Conservation (phyloP, 2,888 invertebrate genomes). For the Idaea aversata region DNA sequence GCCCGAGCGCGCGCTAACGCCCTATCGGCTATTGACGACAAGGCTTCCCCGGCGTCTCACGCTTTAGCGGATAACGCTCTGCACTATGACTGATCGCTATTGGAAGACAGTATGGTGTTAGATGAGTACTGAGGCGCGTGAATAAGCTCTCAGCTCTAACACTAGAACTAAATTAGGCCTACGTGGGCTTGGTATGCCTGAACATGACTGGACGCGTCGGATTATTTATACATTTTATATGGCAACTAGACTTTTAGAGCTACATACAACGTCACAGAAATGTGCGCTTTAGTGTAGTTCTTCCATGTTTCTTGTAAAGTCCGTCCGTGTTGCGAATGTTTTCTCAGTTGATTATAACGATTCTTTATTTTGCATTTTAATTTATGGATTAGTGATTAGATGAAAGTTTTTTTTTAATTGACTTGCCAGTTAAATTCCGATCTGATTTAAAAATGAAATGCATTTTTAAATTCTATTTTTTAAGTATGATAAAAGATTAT, state of each 20-base stretch:
- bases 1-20: slow-evolving; percentile 56
- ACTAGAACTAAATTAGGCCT: too few relatives aligned
- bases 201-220: too few relatives aligned
- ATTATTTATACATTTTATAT: too few relatives aligned
- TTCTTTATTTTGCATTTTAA: neutral
- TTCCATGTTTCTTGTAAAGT: neutral
- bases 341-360: too few relatives aligned
- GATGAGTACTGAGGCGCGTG: neutral
- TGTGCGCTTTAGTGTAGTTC: neutral
- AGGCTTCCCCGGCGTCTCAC: slow-evolving; percentile 52
- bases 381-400: neutral
- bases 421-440: neutral
- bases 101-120: neutral
- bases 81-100: slow-evolving; percentile 61
- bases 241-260: too few relatives aligned
- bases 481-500: neutral
- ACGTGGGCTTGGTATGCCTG: too few relatives aligned
- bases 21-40: slow-evolving; percentile 52
- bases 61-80: slow-evolving; percentile 62
- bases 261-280: too few relatives aligned
- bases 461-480: neutral
- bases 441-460: neutral
- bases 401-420: neutral
- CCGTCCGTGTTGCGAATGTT: neutral
- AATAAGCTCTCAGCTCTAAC: too few relatives aligned